phyloP scores from a whole-genome alignment of 2,888 invertebrate species.

The Sarcophaga subvicina region DNA sequence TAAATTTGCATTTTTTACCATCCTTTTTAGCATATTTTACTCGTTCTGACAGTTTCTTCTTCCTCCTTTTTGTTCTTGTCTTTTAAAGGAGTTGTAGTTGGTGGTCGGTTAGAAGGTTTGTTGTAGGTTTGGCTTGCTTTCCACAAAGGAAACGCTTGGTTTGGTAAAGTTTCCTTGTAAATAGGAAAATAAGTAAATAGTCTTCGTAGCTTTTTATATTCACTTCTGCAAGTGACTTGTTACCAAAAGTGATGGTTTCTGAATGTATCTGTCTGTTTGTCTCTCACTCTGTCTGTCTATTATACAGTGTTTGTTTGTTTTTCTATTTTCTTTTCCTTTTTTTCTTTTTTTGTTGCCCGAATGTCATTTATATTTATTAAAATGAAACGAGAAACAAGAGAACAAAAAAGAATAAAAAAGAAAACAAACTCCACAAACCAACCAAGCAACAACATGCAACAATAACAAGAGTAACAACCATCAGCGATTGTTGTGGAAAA shows the following conservation, averaged over 20 bases:
- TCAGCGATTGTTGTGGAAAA: not conserved
- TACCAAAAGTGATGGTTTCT: slow-evolving; percentile 62
- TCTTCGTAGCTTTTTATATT: slow-evolving; percentile 7
- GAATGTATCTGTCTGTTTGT: slow-evolving; percentile 40
- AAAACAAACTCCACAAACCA: not conserved
- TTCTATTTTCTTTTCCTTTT: not conserved
- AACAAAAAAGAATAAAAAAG: not conserved
- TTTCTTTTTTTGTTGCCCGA: slow-evolving; percentile 21
- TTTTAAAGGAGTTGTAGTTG: not conserved
- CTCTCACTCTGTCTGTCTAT: not conserved
- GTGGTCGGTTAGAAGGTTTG: slow-evolving; percentile 13
- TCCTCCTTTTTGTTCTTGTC: slow-evolving; percentile 20
- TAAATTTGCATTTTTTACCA: slow-evolving; percentile 61
- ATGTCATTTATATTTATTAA: slow-evolving; percentile 55
- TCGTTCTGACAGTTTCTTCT: slow-evolving; percentile 18
- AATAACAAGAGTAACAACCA: slow-evolving; percentile 36
- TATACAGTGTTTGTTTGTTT: slow-evolving; percentile 21
- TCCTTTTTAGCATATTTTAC: slow-evolving; percentile 57
- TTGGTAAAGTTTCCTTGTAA: slow-evolving; percentile 13
- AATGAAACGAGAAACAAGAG: slow-evolving; percentile 21
- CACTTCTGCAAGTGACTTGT: slow-evolving; percentile 64
- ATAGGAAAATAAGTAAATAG: slow-evolving; percentile 23
- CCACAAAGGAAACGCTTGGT: slow-evolving; percentile 23
- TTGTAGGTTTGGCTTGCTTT: not conserved
- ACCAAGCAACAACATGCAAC: slow-evolving; percentile 22